Base-by-base conservation (phyloP, 2,888 invertebrate species). In the Beris morrisii region DNA sequence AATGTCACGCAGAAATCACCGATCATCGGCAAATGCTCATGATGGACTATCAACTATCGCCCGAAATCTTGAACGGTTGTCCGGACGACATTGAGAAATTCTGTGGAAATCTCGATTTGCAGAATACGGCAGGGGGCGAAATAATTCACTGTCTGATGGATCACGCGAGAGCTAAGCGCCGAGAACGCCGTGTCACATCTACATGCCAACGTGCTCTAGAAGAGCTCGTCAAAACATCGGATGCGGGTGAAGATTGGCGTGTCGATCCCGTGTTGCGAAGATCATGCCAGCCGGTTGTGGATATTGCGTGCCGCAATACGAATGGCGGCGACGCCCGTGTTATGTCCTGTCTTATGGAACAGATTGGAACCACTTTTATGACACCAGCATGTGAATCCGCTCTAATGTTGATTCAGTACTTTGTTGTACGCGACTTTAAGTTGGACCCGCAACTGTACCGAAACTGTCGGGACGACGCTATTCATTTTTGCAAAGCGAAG, bases 61-160 rank as follows among this genome's bases (percentile, higher is more conserved):
- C 98, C 5, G 96, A 97, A 81, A 86, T 98, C 69, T 91, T 97
- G 69, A 87, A 89, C 72, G 86, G 88, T 63, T 98, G 98, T 82
- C 88, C 91, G 22, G 85, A 86, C 73, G 97, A 97, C 76, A 95
- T 97, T 72, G 82, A 85, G 15, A 84, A 83, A 64, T 88, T 88
- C 72, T 96, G 95, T 79, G 84, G 85, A 71, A 87, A 87, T 15
- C 83, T 89, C 70, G 91, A 92, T 38, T 63, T 74, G 4, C 76
- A 76, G 57, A 70, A 72, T 4, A 73, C 73, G 15, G 72, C 73
- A 5, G 93, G 92, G 4, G 95, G 93, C 0, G 89, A 90, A 76
- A 97, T 97, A 0, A 90, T 99, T 71, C 97, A 98, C 78, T 99
- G 98, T 77, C 82, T 99, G 52, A 93, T 98, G 93, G 91, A 92